Base-by-base conservation (phyloP, 2,797 vertebrate genomes). In the Mycteria americana region DNA sequence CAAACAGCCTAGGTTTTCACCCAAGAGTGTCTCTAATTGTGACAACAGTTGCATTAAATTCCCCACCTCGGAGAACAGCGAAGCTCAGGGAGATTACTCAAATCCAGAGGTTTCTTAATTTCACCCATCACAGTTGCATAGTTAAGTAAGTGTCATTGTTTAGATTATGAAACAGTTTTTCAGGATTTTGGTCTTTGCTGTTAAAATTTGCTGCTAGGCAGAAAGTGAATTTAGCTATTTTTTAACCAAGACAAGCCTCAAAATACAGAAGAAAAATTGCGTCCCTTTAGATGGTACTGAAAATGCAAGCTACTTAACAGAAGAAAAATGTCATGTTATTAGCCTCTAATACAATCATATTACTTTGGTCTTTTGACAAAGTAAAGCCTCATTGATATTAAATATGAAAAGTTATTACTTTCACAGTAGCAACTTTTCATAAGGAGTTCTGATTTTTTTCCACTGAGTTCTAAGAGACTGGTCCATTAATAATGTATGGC, bases 301-400 rank as follows among this genome's bases (percentile, higher is more conserved):
- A 95, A 97, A 88, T 75, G 35, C 85, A 94, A 93, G 84, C 57
- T 89, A 50, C 60, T 93, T 81, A 93, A 75, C 51, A 65, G 84
- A 88, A 97, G 88, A 94, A 82, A 86, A 93, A 92, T 79, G 83
- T 92, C 93, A 91, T 21, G 46, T 43, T 90, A 90, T 95, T 94
- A 95, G 77, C 75, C 72, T 85, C 67, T 96, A 96, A 94, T 93
- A 88, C 65, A 91, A 81, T 96, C 65, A 31, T 74, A 78, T 96
- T 94, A 85, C 91, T 94, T 93, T 97, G 81, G 80, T 91, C 79
- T 92, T 95, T 92, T 93, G 84, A 94, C 46, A 77, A 93, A 96
- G 53, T 67, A 95, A 96, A 92, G 35, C 75, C 72, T 94, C 87
- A 77, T 23, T 90, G 93, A 65, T 97, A 89, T 91, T 89, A 91